Evolutionary conservation across 2,888 invertebrate species (phyloP).

Genomic region (Drosophila fulvimacula): DNA sequence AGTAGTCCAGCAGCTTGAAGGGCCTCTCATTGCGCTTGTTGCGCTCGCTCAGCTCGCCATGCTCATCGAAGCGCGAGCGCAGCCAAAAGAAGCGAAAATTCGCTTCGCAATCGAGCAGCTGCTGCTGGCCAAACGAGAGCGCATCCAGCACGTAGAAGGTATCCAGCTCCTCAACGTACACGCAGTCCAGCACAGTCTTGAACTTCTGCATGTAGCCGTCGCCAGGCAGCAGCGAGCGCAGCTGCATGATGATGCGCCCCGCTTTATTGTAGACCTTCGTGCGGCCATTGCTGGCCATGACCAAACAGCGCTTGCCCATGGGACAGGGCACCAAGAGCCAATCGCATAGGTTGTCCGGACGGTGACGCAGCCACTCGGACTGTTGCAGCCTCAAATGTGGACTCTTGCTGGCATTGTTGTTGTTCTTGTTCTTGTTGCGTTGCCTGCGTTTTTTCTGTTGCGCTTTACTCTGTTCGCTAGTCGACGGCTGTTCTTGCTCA

Average conservation of each 20-base stretch:
- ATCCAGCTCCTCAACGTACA: constrained; percentile 88
- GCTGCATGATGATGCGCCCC: constrained; percentile 87
- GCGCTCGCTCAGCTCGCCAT: constrained; percentile 43
- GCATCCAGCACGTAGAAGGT: constrained; percentile 92
- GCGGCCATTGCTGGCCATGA: constrained; percentile 89
- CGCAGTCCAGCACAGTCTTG: constrained; percentile 90
- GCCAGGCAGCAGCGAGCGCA: constrained; percentile 84
- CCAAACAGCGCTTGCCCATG: constrained; percentile 91
- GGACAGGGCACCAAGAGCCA: constrained; percentile 94
- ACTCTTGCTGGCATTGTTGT: constrained; percentile 23
- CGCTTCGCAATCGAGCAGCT: constrained; percentile 84
- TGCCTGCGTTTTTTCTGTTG: constrained; percentile 26
- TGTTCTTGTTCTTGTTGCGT: constrained; percentile 29
- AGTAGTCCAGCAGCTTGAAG: constrained; percentile 68
- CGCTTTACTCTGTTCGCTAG: constrained; percentile 7
- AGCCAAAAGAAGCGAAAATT: constrained; percentile 95
- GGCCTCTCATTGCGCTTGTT: constrained; percentile 61
- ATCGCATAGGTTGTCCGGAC: constrained; percentile 91
- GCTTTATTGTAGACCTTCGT: constrained; percentile 90
- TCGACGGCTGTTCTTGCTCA: constrained; percentile 5
- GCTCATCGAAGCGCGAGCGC: constrained; percentile 89
- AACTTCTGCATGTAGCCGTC: constrained; percentile 56
- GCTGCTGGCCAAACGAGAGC: constrained; percentile 80
- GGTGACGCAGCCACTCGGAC: constrained; percentile 97
- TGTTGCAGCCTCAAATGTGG: constrained; percentile 88